A percentile compares a stretch with the other conserved stretches of the same genome.
These are phyloP conservation scores for Onychomys torridus DNA, from an alignment of 2,797 vertebrate species.

Conservation along the genomic window DNA sequence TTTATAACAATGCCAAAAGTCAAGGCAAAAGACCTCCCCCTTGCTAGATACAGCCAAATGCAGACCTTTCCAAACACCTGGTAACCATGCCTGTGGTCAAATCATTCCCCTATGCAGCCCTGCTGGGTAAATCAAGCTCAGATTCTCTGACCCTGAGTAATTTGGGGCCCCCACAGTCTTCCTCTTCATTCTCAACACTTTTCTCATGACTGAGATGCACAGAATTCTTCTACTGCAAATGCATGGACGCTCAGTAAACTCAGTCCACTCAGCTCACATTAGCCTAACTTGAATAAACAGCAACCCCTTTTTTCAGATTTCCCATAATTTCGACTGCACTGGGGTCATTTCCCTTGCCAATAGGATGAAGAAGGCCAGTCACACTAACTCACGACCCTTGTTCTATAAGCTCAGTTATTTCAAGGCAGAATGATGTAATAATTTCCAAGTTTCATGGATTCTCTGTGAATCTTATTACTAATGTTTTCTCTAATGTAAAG, in stretches of 20 bases:
- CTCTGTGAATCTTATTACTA: constrained; percentile 33
- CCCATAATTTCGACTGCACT: constrained; percentile 48
- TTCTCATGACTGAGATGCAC: constrained; percentile 30
- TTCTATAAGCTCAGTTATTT: constrained; percentile 1
- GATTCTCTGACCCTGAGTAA: too few relatives aligned
- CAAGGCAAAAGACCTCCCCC: too few relatives aligned
- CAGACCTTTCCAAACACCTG: too few relatives aligned
- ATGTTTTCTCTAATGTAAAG: constrained; percentile 1
- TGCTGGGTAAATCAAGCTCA: too few relatives aligned
- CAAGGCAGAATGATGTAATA: background rate
- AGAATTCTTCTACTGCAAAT: background rate
- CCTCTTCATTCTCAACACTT: constrained; percentile 19
- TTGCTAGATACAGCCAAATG: too few relatives aligned
- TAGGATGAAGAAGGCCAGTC: background rate
- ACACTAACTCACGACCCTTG: background rate
- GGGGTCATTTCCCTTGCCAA: constrained; percentile 49
- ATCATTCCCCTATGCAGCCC: too few relatives aligned
- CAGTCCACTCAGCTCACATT: background rate
- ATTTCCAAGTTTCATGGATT: background rate
- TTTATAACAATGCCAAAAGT: too few relatives aligned
- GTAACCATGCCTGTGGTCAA: too few relatives aligned
- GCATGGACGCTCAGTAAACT: background rate
- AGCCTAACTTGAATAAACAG: constrained; percentile 18
- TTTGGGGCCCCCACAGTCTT: background rate
- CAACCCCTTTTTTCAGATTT: constrained; percentile 26